phyloP scores from a whole-genome alignment of 2,113 vertebrate genomes.

The Gyps fulvus region DNA sequence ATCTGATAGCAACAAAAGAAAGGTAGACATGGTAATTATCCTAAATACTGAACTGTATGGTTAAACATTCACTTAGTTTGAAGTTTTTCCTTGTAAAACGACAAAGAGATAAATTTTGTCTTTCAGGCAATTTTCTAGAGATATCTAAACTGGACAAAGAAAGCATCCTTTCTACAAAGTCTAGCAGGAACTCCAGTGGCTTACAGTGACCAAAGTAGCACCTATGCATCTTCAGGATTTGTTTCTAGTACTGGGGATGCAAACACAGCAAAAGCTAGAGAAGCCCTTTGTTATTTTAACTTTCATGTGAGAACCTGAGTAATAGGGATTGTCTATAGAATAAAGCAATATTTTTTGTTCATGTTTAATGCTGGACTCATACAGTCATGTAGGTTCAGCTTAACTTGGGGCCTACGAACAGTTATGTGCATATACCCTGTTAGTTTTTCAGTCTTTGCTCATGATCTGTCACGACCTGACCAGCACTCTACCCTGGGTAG shows the following conservation, averaged over 20 bases:
- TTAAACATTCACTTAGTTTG: not conserved
- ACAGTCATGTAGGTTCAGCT: rapidly evolving
- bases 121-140: not conserved
- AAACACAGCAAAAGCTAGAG: not conserved
- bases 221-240: not conserved
- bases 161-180: not conserved
- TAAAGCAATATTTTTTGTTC: not conserved
- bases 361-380: not conserved
- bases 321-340: not conserved
- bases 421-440: rapidly evolving
- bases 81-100: not conserved
- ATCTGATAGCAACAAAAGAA: not conserved
- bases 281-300: not conserved
- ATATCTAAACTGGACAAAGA: not conserved
- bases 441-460: not conserved
- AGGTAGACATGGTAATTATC: not conserved
- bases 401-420: not conserved
- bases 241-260: not conserved
- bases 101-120: not conserved
- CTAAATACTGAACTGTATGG: not conserved
- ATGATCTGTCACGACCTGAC: not conserved
- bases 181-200: not conserved
- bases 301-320: not conserved
- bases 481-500: too few relatives aligned
- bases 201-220: not conserved